These are phyloP conservation scores for Lindbergichthys nudifrons DNA, from an alignment of 2,797 vertebrate species.

Conservation along the genomic window DNA sequence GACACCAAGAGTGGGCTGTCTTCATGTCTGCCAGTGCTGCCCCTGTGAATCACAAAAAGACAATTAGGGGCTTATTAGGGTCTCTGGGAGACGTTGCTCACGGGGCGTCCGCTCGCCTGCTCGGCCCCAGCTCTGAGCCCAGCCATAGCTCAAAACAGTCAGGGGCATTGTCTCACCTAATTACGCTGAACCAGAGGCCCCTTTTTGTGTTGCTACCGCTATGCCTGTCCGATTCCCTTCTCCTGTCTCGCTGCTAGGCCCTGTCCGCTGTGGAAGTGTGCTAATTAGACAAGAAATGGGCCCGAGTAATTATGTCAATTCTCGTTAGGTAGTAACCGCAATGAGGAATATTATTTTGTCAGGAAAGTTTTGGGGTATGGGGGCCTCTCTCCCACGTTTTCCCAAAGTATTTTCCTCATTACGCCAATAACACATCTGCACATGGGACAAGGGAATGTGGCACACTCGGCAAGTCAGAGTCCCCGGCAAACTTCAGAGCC, in stretches of 20 bases:
- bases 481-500: conserved; percentile 68
- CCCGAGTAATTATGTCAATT: conserved; percentile 93
- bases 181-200: conserved; percentile 88
- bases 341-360: conserved; percentile 91
- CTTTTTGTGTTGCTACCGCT: conserved; percentile 91
- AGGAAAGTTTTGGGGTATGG: conserved; percentile 83
- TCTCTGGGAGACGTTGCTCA: conserved; percentile 87
- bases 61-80: conserved; percentile 95
- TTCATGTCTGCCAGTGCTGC: conserved; percentile 70
- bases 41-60: conserved; percentile 88
- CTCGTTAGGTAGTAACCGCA: conserved; percentile 86
- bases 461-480: conserved; percentile 76
- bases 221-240: conserved; percentile 93
- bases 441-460: conserved; percentile 83
- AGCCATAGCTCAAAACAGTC: conserved; percentile 93
- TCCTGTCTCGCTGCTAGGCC: conserved; percentile 88
- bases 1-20: conserved; percentile 67
- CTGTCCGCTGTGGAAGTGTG: conserved; percentile 90
- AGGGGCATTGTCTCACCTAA: conserved; percentile 96
- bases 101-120: conserved; percentile 85
- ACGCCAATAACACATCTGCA: conserved; percentile 80
- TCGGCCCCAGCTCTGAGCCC: conserved; percentile 87
- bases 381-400: conserved; percentile 49
- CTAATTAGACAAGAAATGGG: conserved; percentile 96
- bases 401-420: conserved; percentile 68